Base-by-base conservation (phyloP, 2,888 invertebrate genomes). In the Himalopsyche japonica region DNA sequence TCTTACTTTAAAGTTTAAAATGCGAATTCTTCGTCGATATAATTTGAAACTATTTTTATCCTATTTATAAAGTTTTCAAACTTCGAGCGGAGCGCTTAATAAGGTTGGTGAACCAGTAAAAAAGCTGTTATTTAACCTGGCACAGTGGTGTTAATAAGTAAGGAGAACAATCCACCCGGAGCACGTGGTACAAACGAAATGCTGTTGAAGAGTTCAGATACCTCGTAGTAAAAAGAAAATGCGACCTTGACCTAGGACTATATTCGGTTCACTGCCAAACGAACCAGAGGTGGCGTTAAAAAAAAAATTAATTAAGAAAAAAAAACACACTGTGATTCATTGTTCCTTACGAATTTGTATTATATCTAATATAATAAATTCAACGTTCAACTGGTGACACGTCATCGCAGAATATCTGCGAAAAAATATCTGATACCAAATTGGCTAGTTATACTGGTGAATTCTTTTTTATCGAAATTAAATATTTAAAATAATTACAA, bases 201-300 rank as follows among this genome's bases (percentile, higher is more conserved):
- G 82, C 34, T 76, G 79, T 34, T 81, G 83, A 82, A 84, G 83
- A 85, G 79, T 84, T 85, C 87, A 85, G 86, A 86, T 82, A 86
- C 85, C 83, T 70, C 86, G 82, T 85, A 86, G 85, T 86, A 87
- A 87, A 87, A 87, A 87, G 86, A 87, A 87, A 87, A 85, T 81
- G 86, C 86, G 87, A 84, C 87, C 87, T 87, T 87, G 87, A 87
- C 87, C 87, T 86, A 86, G 84, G 82, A 81, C 85, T 82, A 86
- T 82, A 86, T 86, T 86, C 82, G 86, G 86, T 86, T 87, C 87
- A 86, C 79, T 87, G 87, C 87, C 86, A 87, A 87, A 83, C 84
- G 81, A 32, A 47, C 80, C 86, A 87, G 80, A 32, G 87, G 84
- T 80, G 86, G 85, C 81, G 85, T 70, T 27, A 76, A 76, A 37